A percentile compares a stretch with the other conserved stretches of the same genome.
phyloP scores from a whole-genome alignment of 2,113 vertebrate genomes.

The Engraulis encrasicolus region DNA sequence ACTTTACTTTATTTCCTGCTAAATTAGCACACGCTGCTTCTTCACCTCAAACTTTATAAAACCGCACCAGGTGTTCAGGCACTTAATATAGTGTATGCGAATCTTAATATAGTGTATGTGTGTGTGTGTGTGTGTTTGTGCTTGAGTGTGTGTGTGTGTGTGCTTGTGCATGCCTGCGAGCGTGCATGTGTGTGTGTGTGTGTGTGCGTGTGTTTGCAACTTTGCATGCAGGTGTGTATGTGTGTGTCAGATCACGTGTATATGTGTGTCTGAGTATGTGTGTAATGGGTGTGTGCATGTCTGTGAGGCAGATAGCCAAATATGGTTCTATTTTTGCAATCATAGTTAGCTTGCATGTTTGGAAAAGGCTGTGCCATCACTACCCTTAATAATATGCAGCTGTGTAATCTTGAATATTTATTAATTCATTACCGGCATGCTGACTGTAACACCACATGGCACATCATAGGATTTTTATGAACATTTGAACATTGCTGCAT shows the following conservation, averaged over 20 bases:
- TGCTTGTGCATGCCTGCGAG: neutral
- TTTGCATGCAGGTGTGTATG: neutral
- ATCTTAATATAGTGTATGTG: neutral
- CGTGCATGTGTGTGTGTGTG: neutral
- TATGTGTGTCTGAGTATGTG: neutral
- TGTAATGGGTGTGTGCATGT: neutral
- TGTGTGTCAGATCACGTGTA: neutral
- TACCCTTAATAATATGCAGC: too few species aligned
- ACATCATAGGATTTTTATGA: too few species aligned
- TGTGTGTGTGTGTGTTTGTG: neutral
- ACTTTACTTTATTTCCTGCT: constrained; percentile 18
- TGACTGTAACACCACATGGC: too few species aligned
- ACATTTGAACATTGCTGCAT: too few species aligned
- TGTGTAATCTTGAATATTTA: too few species aligned
- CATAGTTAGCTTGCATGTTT: too few species aligned
- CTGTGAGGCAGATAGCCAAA: too few species aligned
- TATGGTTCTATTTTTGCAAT: too few species aligned
- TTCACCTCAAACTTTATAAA: constrained; percentile 3
- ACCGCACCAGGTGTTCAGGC: neutral
- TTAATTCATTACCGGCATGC: too few species aligned
- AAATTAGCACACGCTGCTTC: constrained; percentile 6
- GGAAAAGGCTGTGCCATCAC: too few species aligned
- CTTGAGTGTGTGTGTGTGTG: neutral
- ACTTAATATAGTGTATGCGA: neutral
- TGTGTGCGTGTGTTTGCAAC: neutral